Percentiles rank a stretch among this genome's conserved stretches.
Conservation (phyloP, 1,140 invertebrate species). For the Listronotus bonariensis region DNA sequence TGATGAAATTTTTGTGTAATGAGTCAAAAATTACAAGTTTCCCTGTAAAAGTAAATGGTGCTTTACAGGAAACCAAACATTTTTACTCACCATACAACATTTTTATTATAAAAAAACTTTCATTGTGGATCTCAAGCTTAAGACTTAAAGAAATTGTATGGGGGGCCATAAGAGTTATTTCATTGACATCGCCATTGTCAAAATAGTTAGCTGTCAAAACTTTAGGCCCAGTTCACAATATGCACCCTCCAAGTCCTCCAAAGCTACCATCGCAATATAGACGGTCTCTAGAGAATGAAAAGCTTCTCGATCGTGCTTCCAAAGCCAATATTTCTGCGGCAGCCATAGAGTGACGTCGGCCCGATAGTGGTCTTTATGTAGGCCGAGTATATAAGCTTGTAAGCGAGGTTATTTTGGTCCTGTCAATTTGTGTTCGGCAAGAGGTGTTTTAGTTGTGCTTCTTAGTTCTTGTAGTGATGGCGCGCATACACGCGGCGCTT, state of each 20-base stretch:
- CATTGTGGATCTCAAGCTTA: too few species aligned
- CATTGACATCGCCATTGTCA: too few species aligned
- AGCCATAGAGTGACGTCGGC: slow-evolving; percentile 49
- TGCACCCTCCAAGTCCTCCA: slow-evolving; percentile 6
- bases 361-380: slow-evolving; percentile 52
- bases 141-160: too few species aligned
- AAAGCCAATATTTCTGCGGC: slow-evolving; percentile 34
- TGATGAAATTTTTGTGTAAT: too few species aligned
- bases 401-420: slow-evolving; percentile 46
- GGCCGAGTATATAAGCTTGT: slow-evolving; percentile 55
- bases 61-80: too few species aligned
- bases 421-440: slow-evolving; percentile 42
- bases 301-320: slow-evolving; percentile 13
- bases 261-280: slow-evolving; percentile 4
- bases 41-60: too few species aligned
- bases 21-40: too few species aligned
- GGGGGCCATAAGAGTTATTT: too few species aligned
- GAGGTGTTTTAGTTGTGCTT: slow-evolving; percentile 45
- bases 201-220: too few species aligned
- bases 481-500: slow-evolving; percentile 48
- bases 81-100: too few species aligned
- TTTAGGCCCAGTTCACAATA: too few species aligned
- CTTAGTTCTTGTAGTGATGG: slow-evolving; percentile 49
- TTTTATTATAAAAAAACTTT: too few species aligned
- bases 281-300: slow-evolving; percentile 23